Conservation (phyloP, 2,888 invertebrate genomes). For the Synanthedon formicaeformis region DNA sequence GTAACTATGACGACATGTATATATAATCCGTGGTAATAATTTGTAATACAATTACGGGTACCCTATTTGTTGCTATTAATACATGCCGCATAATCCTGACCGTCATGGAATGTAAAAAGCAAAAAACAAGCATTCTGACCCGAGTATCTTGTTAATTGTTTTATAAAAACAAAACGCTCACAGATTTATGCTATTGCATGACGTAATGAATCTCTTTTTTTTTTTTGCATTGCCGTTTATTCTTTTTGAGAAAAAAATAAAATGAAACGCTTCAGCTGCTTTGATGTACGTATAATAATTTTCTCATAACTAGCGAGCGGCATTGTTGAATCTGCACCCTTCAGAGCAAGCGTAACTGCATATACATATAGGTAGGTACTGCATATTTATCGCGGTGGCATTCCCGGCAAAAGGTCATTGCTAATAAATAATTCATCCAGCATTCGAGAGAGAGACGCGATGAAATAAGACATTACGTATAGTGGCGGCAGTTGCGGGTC, state of each 20-base stretch:
- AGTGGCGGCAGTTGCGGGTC: slow-evolving; percentile 9
- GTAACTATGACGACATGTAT: too few relatives aligned
- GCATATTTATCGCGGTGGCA: slow-evolving; percentile 8
- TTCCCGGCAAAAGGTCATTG: slow-evolving; percentile 5
- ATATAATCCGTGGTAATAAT: too few relatives aligned
- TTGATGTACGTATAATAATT: neutral
- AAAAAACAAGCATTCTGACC: too few relatives aligned
- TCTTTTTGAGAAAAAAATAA: neutral
- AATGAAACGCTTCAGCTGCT: neutral
- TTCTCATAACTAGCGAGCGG: slow-evolving; percentile 1
- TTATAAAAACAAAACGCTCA: too few relatives aligned
- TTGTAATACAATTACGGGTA: too few relatives aligned
- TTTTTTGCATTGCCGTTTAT: too few relatives aligned
- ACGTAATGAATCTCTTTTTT: too few relatives aligned
- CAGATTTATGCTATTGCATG: too few relatives aligned
- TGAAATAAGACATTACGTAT: slow-evolving; percentile 18
- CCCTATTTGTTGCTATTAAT: too few relatives aligned
- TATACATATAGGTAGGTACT: slow-evolving; percentile 1
- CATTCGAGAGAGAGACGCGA: slow-evolving; percentile 1
- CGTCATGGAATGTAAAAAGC: too few relatives aligned
- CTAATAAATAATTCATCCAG: slow-evolving; percentile 7
- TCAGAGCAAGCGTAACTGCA: slow-evolving; percentile 3
- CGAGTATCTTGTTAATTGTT: too few relatives aligned
- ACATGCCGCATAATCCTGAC: too few relatives aligned
- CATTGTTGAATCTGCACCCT: slow-evolving; percentile 5